A percentile compares a stretch with the other conserved stretches of the same genome.
Evolutionary conservation across 1,140 invertebrate genomes (phyloP).

Genomic region (Panagrolaimus sp.): DNA sequence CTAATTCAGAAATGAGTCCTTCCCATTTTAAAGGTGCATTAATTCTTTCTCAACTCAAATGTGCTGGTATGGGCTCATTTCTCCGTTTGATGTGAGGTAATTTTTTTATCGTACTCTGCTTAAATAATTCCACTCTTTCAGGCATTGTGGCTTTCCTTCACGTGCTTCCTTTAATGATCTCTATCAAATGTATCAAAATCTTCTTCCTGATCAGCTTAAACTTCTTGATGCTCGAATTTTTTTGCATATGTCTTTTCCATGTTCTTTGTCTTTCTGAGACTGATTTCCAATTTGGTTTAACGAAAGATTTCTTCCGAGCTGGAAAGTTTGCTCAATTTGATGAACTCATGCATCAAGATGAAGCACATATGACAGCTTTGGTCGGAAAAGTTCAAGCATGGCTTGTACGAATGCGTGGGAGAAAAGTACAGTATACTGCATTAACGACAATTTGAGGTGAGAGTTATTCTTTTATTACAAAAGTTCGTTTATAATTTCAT

Average conservation of each 20-base stretch:
- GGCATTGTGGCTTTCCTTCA: conserved; percentile 13
- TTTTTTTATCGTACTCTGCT: no score
- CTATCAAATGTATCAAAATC: not conserved
- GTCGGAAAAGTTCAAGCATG: conserved; percentile 8
- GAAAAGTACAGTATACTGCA: not conserved
- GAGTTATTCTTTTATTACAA: not conserved
- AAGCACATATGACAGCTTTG: not conserved
- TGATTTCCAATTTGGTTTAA: conserved; percentile 91
- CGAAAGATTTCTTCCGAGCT: conserved; percentile 89
- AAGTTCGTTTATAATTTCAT: no score
- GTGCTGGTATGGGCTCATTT: not conserved
- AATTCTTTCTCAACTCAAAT: not conserved
- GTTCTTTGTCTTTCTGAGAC: conserved; percentile 82
- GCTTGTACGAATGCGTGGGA: not conserved
- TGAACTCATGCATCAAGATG: conserved; percentile 10
- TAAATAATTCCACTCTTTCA: no score
- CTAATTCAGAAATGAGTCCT: not conserved
- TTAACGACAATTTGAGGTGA: not conserved
- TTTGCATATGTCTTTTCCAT: conserved; percentile 67
- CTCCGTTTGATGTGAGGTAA: conserved; percentile 4
- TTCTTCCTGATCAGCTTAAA: not conserved
- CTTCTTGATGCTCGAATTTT: conserved; percentile 6
- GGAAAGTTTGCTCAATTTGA: conserved; percentile 91
- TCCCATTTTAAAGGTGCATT: not conserved
- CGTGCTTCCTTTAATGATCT: conserved; percentile 7